These are phyloP conservation scores for Brachylomia viminalis DNA, from an alignment of 2,888 invertebrate species.

Conservation along the genomic window DNA sequence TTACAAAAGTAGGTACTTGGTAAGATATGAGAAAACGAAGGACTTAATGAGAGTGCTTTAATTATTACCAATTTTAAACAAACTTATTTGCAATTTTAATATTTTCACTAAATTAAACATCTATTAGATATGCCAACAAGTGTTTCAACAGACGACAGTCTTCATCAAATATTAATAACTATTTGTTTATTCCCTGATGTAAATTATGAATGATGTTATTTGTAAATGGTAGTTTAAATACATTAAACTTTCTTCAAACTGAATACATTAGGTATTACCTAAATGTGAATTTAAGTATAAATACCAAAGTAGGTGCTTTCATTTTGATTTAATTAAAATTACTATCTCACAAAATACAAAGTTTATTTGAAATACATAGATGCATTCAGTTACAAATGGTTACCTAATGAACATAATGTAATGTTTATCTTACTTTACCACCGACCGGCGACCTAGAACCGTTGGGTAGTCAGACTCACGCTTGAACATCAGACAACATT, in stretches of 20 bases:
- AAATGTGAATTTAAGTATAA: background rate
- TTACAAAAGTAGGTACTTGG: too few species aligned
- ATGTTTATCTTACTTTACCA: background rate
- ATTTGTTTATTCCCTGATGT: background rate
- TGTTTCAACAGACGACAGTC: background rate
- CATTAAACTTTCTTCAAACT: background rate
- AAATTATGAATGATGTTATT: background rate
- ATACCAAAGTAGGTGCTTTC: background rate
- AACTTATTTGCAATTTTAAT: background rate
- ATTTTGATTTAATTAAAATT: background rate
- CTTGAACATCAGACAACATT: background rate
- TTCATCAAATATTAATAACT: background rate
- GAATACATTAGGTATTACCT: background rate
- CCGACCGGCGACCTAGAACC: background rate
- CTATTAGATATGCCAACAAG: background rate
- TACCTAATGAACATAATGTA: background rate
- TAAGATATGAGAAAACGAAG: too few species aligned
- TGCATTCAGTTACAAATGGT: background rate
- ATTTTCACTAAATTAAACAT: too few species aligned
- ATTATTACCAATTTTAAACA: background rate
- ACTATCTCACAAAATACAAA: background rate
- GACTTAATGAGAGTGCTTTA: too few species aligned
- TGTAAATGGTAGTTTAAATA: background rate
- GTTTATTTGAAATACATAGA: slow-evolving; percentile 15
- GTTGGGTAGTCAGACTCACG: background rate